Evolutionary conservation across 1,140 invertebrate genomes (phyloP).

Genomic region (Megalopta genalis): DNA sequence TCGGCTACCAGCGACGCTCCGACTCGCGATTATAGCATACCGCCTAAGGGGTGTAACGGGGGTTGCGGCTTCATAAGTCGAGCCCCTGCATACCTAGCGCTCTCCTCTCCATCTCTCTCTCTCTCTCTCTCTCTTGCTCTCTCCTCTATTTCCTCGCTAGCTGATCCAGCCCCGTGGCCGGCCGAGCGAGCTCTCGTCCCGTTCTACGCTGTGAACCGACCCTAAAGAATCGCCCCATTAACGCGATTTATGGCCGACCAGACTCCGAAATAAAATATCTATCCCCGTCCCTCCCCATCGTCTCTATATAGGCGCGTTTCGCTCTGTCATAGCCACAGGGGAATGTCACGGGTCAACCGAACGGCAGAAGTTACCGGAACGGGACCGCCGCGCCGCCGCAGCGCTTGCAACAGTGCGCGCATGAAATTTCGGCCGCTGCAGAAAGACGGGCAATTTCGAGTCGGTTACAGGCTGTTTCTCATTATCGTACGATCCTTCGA

Average conservation of each 20-base stretch:
- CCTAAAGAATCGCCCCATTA: conserved; percentile 71
- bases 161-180: conserved; percentile 24
- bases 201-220: conserved; percentile 51
- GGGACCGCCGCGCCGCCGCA: no score
- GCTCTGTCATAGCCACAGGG: conserved; percentile 48
- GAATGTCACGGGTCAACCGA: conserved; percentile 46
- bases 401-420: not conserved
- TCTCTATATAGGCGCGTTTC: conserved; percentile 5
- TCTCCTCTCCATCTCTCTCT: conserved; percentile 1
- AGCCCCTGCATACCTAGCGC: conserved; percentile 57
- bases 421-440: no score
- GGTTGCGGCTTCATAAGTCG: conserved; percentile 70
- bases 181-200: conserved; percentile 30
- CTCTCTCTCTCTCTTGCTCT: not conserved
- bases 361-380: conserved; percentile 11
- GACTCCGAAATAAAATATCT: conserved; percentile 67
- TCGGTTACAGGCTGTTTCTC: no score
- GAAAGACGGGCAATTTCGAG: no score
- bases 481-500: no score
- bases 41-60: conserved; percentile 51
- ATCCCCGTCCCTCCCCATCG: conserved; percentile 9
- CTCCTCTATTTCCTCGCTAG: not conserved
- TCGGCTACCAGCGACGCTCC: not conserved
- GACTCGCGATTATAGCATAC: conserved; percentile 66
- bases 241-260: conserved; percentile 65